Conservation (phyloP, 2,113 vertebrate genomes). For the Drymodes brunneopygia region DNA sequence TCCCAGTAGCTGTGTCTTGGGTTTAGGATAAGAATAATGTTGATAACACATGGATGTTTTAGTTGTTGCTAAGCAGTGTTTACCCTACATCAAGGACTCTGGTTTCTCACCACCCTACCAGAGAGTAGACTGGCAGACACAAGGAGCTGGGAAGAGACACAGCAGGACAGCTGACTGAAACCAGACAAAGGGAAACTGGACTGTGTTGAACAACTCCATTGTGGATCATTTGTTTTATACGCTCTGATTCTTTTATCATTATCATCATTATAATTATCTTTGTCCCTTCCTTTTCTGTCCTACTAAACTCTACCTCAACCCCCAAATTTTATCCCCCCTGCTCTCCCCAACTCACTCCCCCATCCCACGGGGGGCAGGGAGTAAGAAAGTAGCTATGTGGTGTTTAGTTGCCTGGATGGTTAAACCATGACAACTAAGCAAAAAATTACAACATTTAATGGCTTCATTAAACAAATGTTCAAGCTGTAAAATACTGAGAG, state of each 20-base stretch:
- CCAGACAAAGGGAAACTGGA: not conserved
- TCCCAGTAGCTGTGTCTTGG: not conserved
- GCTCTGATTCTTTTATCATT: not conserved
- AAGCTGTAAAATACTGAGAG: not conserved
- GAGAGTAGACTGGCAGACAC: accelerated
- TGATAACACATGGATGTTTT: not conserved
- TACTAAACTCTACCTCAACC: not conserved
- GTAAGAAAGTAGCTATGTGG: not conserved
- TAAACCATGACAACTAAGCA: not conserved
- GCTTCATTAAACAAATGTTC: not conserved
- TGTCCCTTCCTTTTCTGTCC: not conserved
- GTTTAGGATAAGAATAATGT: not conserved
- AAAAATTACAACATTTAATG: not conserved
- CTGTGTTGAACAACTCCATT: not conserved
- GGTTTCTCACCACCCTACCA: not conserved
- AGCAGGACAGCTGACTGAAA: not conserved
- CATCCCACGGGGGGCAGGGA: accelerated
- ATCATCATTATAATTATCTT: not conserved
- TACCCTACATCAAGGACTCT: not conserved
- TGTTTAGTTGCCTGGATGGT: not conserved
- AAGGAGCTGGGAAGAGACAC: not conserved
- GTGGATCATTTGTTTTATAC: not conserved
- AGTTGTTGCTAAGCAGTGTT: not conserved
- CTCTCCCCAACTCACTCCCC: not conserved
- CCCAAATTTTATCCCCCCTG: not conserved